Base-by-base conservation (phyloP, 2,888 invertebrate genomes). In the Actias luna region DNA sequence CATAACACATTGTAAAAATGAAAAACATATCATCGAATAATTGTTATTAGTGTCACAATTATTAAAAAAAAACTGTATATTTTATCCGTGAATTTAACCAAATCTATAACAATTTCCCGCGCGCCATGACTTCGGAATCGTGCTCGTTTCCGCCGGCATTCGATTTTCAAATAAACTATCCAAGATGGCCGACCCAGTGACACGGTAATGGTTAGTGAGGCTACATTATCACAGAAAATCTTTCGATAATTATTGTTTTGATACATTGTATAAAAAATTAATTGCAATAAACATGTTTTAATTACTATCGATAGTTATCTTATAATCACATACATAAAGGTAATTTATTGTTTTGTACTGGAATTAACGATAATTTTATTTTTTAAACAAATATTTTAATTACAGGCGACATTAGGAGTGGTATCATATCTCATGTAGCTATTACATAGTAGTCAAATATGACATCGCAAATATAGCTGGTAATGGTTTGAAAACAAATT, bases 151-250 rank as follows among this genome's bases (percentile, higher is more conserved):
- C 83, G 82, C 72, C 80, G 76, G 82, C 76, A 79, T 86, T 83
- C 86, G 84, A 83, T 87, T 90, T 90, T 88, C 87, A 88, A 90
- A 90, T 90, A 89, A 85, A 82, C 80, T 79, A 83, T 85, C 80
- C 87, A 89, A 88, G 76, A 90, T 90, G 89, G 90, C 88, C 67
- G 82, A 70, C 76, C 71, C 78, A 79, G 76, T 80, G 80, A 79
- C 81, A 78, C 72, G 68, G 78, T 80, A 78, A 80, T 79, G 73
- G 63, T 64, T 83, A 87, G 88, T 84, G 85, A 64, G 66, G 81
- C 63, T 65, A 46, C 22, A 58, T 29, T 55, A 50, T 31, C 63
- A 68, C 63, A 69, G 73, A 72, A 77, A 72, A 72, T 64, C 46
- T 71, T 64, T 80, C 82, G 81, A 80, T 76, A 73, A 29, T 31